A percentile compares a stretch with the other conserved stretches of the same genome.
Conservation (phyloP, 1,140 invertebrate species). For the Drosophila baimaii region DNA sequence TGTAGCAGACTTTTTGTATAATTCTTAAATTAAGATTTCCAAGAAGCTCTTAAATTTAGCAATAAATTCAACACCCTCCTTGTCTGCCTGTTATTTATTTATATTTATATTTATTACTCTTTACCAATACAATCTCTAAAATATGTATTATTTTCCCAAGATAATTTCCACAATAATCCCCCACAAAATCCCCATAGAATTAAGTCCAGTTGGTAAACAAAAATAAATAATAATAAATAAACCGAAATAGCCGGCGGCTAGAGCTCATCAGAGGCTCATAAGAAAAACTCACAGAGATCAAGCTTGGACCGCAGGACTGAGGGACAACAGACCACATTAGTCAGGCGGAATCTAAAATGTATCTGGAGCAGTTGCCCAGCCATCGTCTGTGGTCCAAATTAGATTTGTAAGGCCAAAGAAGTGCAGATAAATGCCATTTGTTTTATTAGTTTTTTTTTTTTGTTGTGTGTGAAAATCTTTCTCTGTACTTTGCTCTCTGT, state of each 20-base stretch:
- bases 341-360: slow-evolving; percentile 24
- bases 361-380: slow-evolving; percentile 4
- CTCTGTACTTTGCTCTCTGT: slow-evolving; percentile 9
- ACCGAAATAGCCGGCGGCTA: slow-evolving; percentile 30
- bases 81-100: neutral
- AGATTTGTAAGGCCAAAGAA: slow-evolving; percentile 59
- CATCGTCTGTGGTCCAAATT: slow-evolving; percentile 56
- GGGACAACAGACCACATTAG: slow-evolving; percentile 12
- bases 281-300: neutral
- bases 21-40: too few species aligned
- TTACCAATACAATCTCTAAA: neutral
- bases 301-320: slow-evolving; percentile 8
- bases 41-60: too few species aligned
- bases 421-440: slow-evolving; percentile 47
- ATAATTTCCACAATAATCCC: neutral
- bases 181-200: neutral
- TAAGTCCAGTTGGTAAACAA: neutral
- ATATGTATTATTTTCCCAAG: neutral
- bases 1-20: too few species aligned
- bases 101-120: neutral
- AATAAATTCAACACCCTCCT: too few species aligned
- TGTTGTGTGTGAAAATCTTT: slow-evolving; percentile 14
- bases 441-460: neutral
- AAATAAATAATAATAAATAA: slow-evolving; percentile 25
- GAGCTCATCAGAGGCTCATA: slow-evolving; percentile 31